Conservation (phyloP, 1,140 invertebrate species). For the Caligus rogercresseyi region DNA sequence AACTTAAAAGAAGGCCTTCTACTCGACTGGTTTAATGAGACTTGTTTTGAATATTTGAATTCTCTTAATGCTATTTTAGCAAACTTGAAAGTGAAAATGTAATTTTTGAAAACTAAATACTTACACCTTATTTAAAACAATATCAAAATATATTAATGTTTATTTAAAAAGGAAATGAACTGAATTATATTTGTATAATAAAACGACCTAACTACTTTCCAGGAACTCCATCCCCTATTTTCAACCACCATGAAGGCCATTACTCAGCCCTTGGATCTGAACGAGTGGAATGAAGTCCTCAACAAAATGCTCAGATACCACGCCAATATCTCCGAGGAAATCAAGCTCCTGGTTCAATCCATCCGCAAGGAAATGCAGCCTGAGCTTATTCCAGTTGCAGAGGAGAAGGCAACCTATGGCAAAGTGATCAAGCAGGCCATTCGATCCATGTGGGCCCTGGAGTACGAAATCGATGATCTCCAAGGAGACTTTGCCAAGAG, state of each 20-base stretch:
- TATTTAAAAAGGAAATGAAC: no score
- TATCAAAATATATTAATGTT: no score
- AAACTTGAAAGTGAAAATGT: no score
- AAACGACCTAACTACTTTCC: no score
- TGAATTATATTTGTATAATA: no score
- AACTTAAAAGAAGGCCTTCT: no score
- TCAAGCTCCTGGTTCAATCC: constrained; percentile 11
- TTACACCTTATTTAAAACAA: no score
- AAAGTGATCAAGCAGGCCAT: constrained; percentile 11
- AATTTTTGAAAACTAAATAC: no score
- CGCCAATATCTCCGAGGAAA: constrained; percentile 15
- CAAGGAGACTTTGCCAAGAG: constrained; percentile 12
- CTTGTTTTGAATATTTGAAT: no score
- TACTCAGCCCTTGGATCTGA: constrained; percentile 1
- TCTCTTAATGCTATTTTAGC: no score
- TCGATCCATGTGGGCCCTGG: constrained; percentile 14
- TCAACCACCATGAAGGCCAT: not conserved
- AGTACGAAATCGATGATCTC: constrained; percentile 17
- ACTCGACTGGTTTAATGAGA: no score
- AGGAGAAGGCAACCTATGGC: constrained; percentile 17
- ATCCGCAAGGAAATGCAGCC: constrained; percentile 19
- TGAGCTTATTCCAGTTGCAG: constrained; percentile 17
- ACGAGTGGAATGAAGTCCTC: constrained; percentile 16
- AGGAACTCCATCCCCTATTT: not conserved
- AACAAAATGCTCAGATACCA: constrained; percentile 16